Percentiles rank a stretch among this genome's conserved stretches.
phyloP scores from a whole-genome alignment of 53 echinoderm and acorn worm species.

The Apostichopus leukothele region DNA sequence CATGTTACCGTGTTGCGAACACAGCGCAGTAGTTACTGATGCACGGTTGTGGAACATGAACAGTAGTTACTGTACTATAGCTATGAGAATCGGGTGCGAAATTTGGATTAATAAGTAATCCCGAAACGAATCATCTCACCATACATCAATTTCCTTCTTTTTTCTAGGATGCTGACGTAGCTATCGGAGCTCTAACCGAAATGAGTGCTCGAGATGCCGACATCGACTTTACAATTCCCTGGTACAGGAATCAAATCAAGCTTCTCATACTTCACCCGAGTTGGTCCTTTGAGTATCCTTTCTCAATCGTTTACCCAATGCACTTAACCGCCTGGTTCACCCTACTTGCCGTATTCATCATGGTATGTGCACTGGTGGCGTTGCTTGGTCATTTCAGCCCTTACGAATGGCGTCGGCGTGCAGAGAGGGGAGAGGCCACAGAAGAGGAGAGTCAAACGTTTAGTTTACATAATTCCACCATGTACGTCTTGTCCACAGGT shows the following conservation, averaged over 20 bases:
- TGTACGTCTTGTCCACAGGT: slow-evolving; percentile 68
- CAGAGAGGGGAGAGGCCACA: slow-evolving; percentile 55
- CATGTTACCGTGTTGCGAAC: too few relatives aligned
- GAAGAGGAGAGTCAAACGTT: slow-evolving; percentile 70
- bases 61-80: too few relatives aligned
- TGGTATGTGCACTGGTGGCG: slow-evolving; percentile 59
- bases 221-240: slow-evolving; percentile 73
- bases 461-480: slow-evolving; percentile 65
- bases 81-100: slow-evolving; percentile 8
- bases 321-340: slow-evolving; percentile 74
- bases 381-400: slow-evolving; percentile 68
- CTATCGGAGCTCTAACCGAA: slow-evolving; percentile 73
- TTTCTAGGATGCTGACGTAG: slow-evolving; percentile 83
- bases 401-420: slow-evolving; percentile 58
- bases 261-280: slow-evolving; percentile 84
- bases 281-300: slow-evolving; percentile 81
- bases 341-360: slow-evolving; percentile 61
- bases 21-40: too few relatives aligned
- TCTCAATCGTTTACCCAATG: slow-evolving; percentile 78
- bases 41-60: too few relatives aligned
- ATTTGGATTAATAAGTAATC: too few relatives aligned
- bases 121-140: too few relatives aligned
- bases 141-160: background rate
- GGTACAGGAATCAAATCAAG: slow-evolving; percentile 62
- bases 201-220: slow-evolving; percentile 66